phyloP scores from a whole-genome alignment of 2,888 invertebrate species.

The Xylota sylvarum region DNA sequence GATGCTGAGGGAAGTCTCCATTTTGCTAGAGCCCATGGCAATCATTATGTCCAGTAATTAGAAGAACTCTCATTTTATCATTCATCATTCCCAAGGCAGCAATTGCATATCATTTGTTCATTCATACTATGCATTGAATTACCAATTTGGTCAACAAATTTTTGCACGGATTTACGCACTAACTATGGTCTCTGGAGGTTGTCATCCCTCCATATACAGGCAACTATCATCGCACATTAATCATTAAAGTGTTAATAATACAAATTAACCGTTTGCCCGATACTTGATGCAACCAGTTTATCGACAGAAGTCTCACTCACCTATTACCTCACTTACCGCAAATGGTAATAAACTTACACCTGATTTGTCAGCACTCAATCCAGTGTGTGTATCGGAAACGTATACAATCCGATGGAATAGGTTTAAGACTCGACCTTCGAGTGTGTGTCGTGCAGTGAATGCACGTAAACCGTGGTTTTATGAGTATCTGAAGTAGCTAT shows the following conservation, averaged over 20 bases:
- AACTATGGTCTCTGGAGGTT: constrained; percentile 22
- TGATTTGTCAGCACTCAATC: constrained; percentile 53
- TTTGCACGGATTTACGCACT: constrained; percentile 36
- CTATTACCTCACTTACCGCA: constrained; percentile 65
- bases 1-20: not conserved
- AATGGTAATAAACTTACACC: constrained; percentile 58
- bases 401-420: constrained; percentile 24
- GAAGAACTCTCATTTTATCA: not conserved
- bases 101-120: constrained; percentile 14
- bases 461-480: not conserved
- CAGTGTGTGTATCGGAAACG: constrained; percentile 34
- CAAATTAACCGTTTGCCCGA: constrained; percentile 50
- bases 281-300: constrained; percentile 20
- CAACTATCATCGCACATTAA: constrained; percentile 32
- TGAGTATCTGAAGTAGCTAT: constrained; percentile 21
- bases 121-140: not conserved
- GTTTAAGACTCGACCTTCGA: constrained; percentile 1
- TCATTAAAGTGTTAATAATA: constrained; percentile 64
- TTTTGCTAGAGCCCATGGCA: not conserved
- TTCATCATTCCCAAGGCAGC: not conserved
- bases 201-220: constrained; percentile 31
- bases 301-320: constrained; percentile 42
- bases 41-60: not conserved
- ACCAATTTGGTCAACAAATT: constrained; percentile 19
- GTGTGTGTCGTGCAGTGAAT: not conserved